phyloP scores from a whole-genome alignment of 2,888 invertebrate species.

The Criorhina ranunculi region DNA sequence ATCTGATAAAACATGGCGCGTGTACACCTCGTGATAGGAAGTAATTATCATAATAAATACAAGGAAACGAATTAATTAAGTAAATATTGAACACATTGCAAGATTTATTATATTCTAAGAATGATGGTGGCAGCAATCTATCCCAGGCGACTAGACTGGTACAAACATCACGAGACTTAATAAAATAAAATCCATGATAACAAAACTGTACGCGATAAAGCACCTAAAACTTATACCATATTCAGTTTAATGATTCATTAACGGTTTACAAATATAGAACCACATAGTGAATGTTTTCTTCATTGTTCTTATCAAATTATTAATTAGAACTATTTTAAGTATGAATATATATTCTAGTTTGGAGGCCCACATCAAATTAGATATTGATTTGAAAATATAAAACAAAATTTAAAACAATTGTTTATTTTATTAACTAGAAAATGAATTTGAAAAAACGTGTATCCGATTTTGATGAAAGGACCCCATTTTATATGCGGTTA shows the following conservation, averaged over 20 bases:
- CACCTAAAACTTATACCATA: background rate
- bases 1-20: background rate
- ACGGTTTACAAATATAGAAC: background rate
- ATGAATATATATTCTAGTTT: background rate
- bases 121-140: background rate
- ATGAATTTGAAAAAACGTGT: too few species aligned
- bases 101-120: background rate
- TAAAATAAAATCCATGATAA: background rate
- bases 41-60: background rate
- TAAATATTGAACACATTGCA: background rate
- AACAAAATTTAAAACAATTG: too few species aligned
- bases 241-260: conserved; percentile 4
- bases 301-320: background rate
- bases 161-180: conserved; percentile 1
- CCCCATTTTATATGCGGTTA: too few species aligned
- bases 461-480: too few species aligned
- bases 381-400: too few species aligned
- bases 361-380: too few species aligned
- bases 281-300: background rate
- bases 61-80: background rate
- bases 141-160: background rate
- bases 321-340: background rate
- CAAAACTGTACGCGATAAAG: background rate
- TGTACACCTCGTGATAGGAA: background rate
- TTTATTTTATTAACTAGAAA: too few species aligned